These are phyloP conservation scores for Chelonus formosanus DNA, from an alignment of 2,888 invertebrate genomes.

Conservation along the genomic window DNA sequence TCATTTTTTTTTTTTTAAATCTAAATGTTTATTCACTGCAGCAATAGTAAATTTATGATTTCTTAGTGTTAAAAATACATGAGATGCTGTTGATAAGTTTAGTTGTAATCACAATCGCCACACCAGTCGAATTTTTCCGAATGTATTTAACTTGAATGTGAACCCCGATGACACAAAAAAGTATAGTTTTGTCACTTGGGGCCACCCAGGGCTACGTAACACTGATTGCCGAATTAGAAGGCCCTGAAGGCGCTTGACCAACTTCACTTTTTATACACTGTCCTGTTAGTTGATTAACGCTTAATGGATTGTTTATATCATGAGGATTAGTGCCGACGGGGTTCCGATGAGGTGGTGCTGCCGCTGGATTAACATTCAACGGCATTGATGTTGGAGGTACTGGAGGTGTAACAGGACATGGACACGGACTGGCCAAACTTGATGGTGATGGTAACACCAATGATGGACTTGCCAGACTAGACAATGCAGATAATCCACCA, in stretches of 20 bases:
- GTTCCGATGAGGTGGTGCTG: slow-evolving; percentile 70
- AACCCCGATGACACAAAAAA: slow-evolving; percentile 62
- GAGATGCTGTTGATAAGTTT: not conserved
- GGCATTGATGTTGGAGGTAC: slow-evolving; percentile 59
- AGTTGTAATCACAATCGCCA: slow-evolving; percentile 16
- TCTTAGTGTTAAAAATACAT: too few relatives aligned
- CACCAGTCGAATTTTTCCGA: slow-evolving; percentile 49
- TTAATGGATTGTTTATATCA: slow-evolving; percentile 91
- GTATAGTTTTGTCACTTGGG: slow-evolving; percentile 62
- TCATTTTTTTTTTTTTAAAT: too few relatives aligned
- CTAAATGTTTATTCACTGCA: too few relatives aligned
- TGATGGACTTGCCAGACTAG: slow-evolving; percentile 76
- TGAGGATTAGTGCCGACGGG: slow-evolving; percentile 92
- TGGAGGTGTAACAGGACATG: slow-evolving; percentile 67
- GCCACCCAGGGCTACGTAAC: slow-evolving; percentile 66
- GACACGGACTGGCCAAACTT: slow-evolving; percentile 71
- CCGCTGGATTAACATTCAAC: slow-evolving; percentile 62
- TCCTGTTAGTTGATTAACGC: slow-evolving; percentile 88
- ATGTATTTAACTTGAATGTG: slow-evolving; percentile 53
- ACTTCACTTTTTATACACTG: slow-evolving; percentile 68
- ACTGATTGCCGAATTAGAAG: slow-evolving; percentile 64
- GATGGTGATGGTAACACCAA: slow-evolving; percentile 82
- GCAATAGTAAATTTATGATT: too few relatives aligned
- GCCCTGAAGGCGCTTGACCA: slow-evolving; percentile 56
- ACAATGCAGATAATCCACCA: slow-evolving; percentile 74